Evolutionary conservation across 2,797 vertebrate genomes (phyloP), one percentile per base, ranked within the genome.

Genomic region (Cygnus olor): DNA sequence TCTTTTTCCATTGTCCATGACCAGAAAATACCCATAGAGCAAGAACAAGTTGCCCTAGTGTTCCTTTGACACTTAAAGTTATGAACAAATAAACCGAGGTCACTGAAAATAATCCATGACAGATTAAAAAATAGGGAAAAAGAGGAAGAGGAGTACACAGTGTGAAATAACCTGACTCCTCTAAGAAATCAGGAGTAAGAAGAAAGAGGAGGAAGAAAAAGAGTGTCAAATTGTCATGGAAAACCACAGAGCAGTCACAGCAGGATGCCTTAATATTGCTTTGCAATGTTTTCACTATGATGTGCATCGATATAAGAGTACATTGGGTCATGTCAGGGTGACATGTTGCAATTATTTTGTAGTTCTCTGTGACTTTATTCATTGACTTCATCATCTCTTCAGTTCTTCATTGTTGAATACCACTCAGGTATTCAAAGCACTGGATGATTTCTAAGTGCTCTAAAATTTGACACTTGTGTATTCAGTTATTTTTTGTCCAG

Each of bases 401-500:
- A 70, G 6, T 44, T 91, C 81, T 94, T 92, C 24, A 25, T 20
- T 77, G 22, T 38, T 85, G 54, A 68, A 76, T 58, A 72, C 3
- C 10, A 57, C 7, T 85, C 64, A 45, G 14, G 42, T 49, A 70
- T 82, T 87, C 83, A 87, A 96, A 91, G 32, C 27, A 72, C 30
- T n/a, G 14, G 8, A 63, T 53, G 11, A 18, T 24, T 94, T 34
- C 27, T 84, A 65, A 38, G 28, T 10, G 6, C 30, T 82, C 82
- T 72, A 88, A 89, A 87, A 93, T 73, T 65, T 68, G 14, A 14
- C 28, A 56, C 19, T 85, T 45, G 3, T 60, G 16, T 58, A 19
- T 22, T 95, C 42, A 60, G 42, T 92, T 85, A 79, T 94, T 90
- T 89, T 94, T 89, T 45, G 64, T 72, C 21, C 30, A 8, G 10